A percentile compares a stretch with the other conserved stretches of the same genome.
Evolutionary conservation across 2,797 vertebrate species (phyloP).

Genomic region (Triplophysa bombifrons): DNA sequence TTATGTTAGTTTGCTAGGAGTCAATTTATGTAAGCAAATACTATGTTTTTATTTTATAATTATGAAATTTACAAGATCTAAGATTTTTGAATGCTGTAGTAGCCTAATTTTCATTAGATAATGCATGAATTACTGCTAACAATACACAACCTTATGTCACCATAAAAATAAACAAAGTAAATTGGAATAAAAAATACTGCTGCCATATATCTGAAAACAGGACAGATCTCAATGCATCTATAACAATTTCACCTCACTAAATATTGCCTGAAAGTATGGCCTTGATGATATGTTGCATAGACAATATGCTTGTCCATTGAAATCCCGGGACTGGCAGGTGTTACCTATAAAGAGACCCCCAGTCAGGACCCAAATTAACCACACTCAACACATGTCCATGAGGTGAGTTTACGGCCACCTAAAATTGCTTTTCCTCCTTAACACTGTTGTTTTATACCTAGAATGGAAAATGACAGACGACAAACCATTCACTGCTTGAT

Average conservation of each 20-base stretch:
- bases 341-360: conserved; percentile 30
- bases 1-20: no score
- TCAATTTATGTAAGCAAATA: no score
- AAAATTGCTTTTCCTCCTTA: not conserved
- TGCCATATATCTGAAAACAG: not conserved
- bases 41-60: no score
- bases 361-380: conserved; percentile 29
- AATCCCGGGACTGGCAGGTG: conserved; percentile 31
- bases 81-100: no score
- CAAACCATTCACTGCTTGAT: not conserved
- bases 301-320: not conserved
- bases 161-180: no score
- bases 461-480: not conserved
- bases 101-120: no score
- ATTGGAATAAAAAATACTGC: no score
- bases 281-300: not conserved
- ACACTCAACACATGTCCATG: conserved; percentile 26
- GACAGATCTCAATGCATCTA: not conserved
- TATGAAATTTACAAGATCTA: no score
- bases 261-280: not conserved
- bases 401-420: conserved; percentile 2
- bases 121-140: no score
- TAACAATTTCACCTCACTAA: not conserved
- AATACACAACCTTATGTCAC: not conserved
- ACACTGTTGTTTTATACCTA: not conserved